Evolutionary conservation across 2,888 invertebrate species (phyloP).

Genomic region (Pseudeuparius sepicola): DNA sequence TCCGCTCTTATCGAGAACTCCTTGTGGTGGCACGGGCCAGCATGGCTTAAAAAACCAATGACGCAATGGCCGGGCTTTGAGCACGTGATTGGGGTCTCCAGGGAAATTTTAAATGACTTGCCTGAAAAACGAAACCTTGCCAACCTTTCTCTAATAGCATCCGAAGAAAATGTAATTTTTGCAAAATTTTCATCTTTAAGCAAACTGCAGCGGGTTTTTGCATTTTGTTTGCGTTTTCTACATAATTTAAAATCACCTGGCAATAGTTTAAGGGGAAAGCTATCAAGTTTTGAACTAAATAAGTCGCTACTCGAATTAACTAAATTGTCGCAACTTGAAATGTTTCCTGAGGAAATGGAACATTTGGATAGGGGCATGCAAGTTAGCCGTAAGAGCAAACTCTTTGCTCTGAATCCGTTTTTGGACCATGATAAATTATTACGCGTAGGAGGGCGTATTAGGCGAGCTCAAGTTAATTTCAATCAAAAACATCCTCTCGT

Average conservation of each 20-base stretch:
- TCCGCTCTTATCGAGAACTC: slow-evolving; percentile 10
- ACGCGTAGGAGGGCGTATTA: slow-evolving; percentile 9
- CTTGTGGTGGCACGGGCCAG: slow-evolving; percentile 22
- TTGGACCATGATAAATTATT: slow-evolving; percentile 7
- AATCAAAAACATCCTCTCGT: slow-evolving; percentile 5
- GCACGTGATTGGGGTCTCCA: not conserved
- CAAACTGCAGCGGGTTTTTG: slow-evolving; percentile 5
- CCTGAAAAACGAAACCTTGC: slow-evolving; percentile 10
- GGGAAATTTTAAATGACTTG: not conserved
- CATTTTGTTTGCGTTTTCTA: slow-evolving; percentile 6
- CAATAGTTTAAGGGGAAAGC: slow-evolving; percentile 1
- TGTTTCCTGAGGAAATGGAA: slow-evolving; percentile 7
- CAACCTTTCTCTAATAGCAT: too few relatives aligned
- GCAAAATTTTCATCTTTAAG: slow-evolving; percentile 7
- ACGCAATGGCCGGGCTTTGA: not conserved
- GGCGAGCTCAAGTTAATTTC: not conserved
- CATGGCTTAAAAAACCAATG: not conserved
- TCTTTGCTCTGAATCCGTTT: slow-evolving; percentile 9
- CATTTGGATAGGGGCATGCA: not conserved
- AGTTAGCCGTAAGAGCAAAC: not conserved
- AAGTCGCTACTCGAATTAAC: slow-evolving; percentile 1
- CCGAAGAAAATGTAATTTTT: too few relatives aligned
- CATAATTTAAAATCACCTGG: slow-evolving; percentile 2
- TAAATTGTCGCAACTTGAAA: slow-evolving; percentile 6
- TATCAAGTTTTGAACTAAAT: slow-evolving; percentile 7